Base-by-base conservation (phyloP, 2,888 invertebrate species). In the Bedellia somnulentella region DNA sequence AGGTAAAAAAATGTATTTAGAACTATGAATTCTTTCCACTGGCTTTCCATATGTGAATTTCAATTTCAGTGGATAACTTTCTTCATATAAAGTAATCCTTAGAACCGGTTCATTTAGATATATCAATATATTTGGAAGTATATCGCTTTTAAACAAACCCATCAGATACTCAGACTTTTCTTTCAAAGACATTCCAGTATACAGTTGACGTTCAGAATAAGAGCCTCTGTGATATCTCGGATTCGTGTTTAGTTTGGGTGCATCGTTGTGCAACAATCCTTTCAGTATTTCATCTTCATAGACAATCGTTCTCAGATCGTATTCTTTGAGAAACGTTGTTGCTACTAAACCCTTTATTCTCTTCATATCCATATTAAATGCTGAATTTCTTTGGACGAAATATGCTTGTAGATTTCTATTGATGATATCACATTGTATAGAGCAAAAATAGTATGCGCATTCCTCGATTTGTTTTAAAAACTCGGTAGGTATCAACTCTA, bases 341-440 rank as follows among this genome's bases (percentile, higher is more conserved):
- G 82, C 80, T 1, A 84, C 79, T 8, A 64, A 46, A 0, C 54
- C 49, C 17, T 79, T 58, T 10, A 81, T 52, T 33, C 60, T 66
- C 37, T 78, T 78, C 15, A 78, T 59, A 25, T 60, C 64, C 30
- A 59, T 52, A 34, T 67, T 58, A 14, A 56, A 39, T 11, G 59
- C 45, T 25, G 62, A 57, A 31, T 62, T 64, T 26, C 56, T 76
- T 33, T 67, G 67, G 62, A 68, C 61, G n/a, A 71, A 50, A 45
- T 82, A 89, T 3, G 81, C 70, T 39, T 62, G 57, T 29, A 89
- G 78, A 46, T 89, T 89, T 33, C 80, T 70, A 40, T 81, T 68
- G 27, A 89, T 89, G 0, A 82, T 82, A 39, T 76, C 61, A 34
- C 81, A 81, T 54, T 90, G 90, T 33, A 79, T 73, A 21, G 76